Evolutionary conservation across 2,113 vertebrate species (phyloP).

Genomic region (Macaca mulatta): DNA sequence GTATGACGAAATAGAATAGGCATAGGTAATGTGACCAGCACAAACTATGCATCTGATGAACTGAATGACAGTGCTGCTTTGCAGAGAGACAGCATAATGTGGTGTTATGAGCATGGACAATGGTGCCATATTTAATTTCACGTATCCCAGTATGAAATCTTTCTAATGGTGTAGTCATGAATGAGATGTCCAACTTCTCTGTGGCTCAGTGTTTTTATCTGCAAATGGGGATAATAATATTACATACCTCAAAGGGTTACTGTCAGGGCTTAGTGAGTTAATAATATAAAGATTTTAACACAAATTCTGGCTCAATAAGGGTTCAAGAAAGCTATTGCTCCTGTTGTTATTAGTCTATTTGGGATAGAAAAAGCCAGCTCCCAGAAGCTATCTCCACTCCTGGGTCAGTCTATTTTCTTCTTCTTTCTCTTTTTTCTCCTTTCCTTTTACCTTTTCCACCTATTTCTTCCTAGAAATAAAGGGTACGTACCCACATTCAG

Average conservation of each 20-base stretch:
- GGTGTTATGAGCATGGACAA: accelerated
- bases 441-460: not conserved
- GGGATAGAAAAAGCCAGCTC: not conserved
- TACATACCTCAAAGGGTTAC: not conserved
- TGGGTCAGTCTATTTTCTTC: too few species aligned
- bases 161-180: accelerated
- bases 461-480: not conserved
- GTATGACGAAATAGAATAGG: not conserved
- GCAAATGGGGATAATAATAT: too few species aligned
- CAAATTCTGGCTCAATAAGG: too few species aligned
- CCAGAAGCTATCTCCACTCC: accelerated
- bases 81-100: accelerated
- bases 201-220: not conserved
- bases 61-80: accelerated
- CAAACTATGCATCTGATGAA: accelerated
- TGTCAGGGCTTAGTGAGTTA: not conserved
- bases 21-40: not conserved
- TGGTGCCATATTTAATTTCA: accelerated
- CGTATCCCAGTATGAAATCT: accelerated
- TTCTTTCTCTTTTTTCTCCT: too few species aligned
- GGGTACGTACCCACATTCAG: not conserved
- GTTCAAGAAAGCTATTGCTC: accelerated
- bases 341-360: not conserved
- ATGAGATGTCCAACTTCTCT: not conserved
- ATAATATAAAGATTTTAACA: not conserved